Percentiles rank a stretch among this genome's conserved stretches.
These are phyloP conservation scores for Octonoba sinensis DNA, from an alignment of 2,888 invertebrate species.

Conservation along the genomic window DNA sequence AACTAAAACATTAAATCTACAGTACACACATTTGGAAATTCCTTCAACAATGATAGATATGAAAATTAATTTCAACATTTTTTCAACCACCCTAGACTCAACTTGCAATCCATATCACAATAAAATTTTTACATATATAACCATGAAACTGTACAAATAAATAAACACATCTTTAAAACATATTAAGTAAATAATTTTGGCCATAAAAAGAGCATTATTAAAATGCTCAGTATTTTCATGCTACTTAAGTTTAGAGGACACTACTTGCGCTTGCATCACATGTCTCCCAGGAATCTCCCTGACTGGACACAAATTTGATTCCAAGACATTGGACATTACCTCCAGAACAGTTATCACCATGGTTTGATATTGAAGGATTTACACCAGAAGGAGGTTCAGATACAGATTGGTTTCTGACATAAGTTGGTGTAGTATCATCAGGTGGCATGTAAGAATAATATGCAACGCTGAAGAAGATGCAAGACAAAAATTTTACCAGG, in stretches of 20 bases:
- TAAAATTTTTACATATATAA: too few relatives aligned
- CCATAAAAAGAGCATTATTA: too few relatives aligned
- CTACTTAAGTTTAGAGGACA: conserved; percentile 21
- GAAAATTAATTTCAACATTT: too few relatives aligned
- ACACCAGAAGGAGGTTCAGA: conserved; percentile 1
- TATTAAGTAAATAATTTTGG: too few relatives aligned
- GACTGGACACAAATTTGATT: conserved; percentile 38
- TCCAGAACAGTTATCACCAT: not conserved
- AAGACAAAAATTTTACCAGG: conserved; percentile 80
- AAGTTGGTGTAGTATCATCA: conserved; percentile 1
- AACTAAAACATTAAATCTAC: too few relatives aligned
- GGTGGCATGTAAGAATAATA: conserved; percentile 83
- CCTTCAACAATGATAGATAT: too few relatives aligned
- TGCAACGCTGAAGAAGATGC: conserved; percentile 81
- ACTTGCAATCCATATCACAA: too few relatives aligned
- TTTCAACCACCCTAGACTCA: too few relatives aligned
- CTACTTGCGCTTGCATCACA: conserved; percentile 50
- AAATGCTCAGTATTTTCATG: too few relatives aligned
- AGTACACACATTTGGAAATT: too few relatives aligned
- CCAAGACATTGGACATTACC: conserved; percentile 30
- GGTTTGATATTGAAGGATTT: conserved; percentile 23
- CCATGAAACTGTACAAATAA: too few relatives aligned
- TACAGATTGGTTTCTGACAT: conserved; percentile 6
- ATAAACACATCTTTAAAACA: too few relatives aligned
- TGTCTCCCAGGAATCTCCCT: conserved; percentile 31